A percentile compares a stretch with the other conserved stretches of the same genome.
Evolutionary conservation across 1,140 invertebrate species (phyloP).

Genomic region (Bombus superbus): DNA sequence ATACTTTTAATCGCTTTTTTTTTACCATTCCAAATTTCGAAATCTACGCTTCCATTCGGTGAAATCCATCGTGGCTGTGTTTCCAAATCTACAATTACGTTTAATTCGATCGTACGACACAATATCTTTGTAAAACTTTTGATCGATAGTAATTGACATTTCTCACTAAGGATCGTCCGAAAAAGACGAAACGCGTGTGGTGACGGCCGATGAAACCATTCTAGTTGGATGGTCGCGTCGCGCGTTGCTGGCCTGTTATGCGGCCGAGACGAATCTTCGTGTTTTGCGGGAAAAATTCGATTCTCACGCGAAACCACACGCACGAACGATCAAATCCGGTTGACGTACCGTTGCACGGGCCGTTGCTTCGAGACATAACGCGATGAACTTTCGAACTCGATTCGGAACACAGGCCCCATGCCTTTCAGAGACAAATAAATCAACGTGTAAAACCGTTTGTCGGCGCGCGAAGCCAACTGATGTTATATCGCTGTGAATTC

Average conservation of each 20-base stretch:
- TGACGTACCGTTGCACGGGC: constrained; percentile 22
- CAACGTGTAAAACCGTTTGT: constrained; percentile 11
- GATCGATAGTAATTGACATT: neutral
- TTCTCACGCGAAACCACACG: constrained; percentile 38
- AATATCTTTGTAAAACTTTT: neutral
- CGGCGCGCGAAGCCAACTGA: no score
- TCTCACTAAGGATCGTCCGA: no score
- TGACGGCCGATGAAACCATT: neutral
- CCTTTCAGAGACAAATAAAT: constrained; percentile 16
- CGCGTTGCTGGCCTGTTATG: constrained; percentile 22
- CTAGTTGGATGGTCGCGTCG: neutral
- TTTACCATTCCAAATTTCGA: neutral
- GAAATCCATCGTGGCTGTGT: neutral
- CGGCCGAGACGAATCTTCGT: constrained; percentile 33
- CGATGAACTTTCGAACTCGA: constrained; percentile 47
- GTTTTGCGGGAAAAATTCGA: constrained; percentile 34
- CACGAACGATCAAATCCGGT: constrained; percentile 43
- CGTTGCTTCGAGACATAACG: constrained; percentile 20
- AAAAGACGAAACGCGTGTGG: neutral
- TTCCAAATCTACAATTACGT: neutral
- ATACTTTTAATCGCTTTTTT: neutral
- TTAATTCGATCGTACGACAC: neutral
- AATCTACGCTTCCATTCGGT: neutral
- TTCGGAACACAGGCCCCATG: neutral
- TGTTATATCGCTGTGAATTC: neutral